Base-by-base conservation (phyloP, 2,797 vertebrate genomes). In the Sternotherus odoratus region DNA sequence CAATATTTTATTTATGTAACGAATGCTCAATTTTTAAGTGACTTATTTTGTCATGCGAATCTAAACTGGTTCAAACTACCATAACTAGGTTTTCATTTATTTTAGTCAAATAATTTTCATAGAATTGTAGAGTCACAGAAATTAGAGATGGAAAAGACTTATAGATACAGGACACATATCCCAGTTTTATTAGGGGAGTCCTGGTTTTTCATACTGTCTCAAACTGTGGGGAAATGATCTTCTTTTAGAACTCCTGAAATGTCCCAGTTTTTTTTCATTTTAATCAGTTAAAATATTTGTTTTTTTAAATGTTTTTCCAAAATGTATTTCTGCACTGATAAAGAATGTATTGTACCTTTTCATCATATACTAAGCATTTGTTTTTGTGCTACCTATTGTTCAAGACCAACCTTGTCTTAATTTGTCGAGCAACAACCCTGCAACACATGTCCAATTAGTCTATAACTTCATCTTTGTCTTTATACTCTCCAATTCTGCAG, bases 1-100 rank as follows among this genome's bases (percentile, higher is more conserved):
- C 96, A 82, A 95, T 97, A 94, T 94, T 97, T 96, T 95, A 97
- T 96, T 74, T 74, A 6, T 74, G 39, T 43, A 74, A 46, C 46
- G 69, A 74, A 46, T 12, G 24, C 17, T 43, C 39, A 46, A 74
- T 39, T 72, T 39, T 75, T 16, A 92, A 93, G 79, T 85, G 36
- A 80, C 7, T 75, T 94, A 90, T 94, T n/a, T 89, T 94, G 21
- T 48, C 95, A 81, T 85, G 82, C 69, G 88, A 90, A 88, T 92
- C 72, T 95, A 96, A 95, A 89, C 75, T 13, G 19, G 77, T 95
- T 88, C 11, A 53, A 95, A 54, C 51, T 92, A 43, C 93, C 91
- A 53, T 92, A 83, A 97, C 63, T 17, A 85, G 79, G n/a, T 84
- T 95, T 93, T 93, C 63, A 49, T 93, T 91, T 82, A 87, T 53